A percentile compares a stretch with the other conserved stretches of the same genome.
These are phyloP conservation scores for Allacma fusca DNA, from an alignment of 2,888 invertebrate genomes.

Conservation along the genomic window DNA sequence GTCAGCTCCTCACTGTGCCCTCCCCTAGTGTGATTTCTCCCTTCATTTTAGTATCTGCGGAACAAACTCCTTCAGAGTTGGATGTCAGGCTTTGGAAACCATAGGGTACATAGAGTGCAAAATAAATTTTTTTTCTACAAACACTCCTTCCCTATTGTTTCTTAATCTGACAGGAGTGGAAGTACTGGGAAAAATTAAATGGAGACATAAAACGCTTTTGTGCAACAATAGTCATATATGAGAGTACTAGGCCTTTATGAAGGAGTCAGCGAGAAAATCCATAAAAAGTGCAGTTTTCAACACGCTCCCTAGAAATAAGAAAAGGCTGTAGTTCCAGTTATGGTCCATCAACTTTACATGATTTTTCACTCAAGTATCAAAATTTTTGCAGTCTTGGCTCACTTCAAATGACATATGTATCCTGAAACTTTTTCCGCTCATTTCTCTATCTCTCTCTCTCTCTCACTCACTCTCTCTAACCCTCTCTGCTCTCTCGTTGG, in stretches of 20 bases:
- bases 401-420: neutral
- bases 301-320: slow-evolving; percentile 42
- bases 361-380: slow-evolving; percentile 46
- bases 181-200: too few species aligned
- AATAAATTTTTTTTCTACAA: too few species aligned
- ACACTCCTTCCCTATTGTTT: too few species aligned
- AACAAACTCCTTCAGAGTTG: too few species aligned
- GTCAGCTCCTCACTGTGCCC: too few species aligned
- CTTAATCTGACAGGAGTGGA: too few species aligned
- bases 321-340: slow-evolving; percentile 47
- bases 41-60: too few species aligned
- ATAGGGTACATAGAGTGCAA: too few species aligned
- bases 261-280: neutral
- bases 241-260: neutral
- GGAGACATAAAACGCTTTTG: neutral
- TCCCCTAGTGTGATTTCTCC: too few species aligned
- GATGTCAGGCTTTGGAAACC: too few species aligned
- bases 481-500: neutral
- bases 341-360: slow-evolving; percentile 51
- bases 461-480: neutral
- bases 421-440: neutral
- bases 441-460: too few species aligned
- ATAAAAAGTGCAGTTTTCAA: slow-evolving; percentile 11
- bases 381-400: neutral
- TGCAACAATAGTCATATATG: neutral